Evolutionary conservation across 2,113 vertebrate genomes (phyloP), one percentile per base, ranked within the genome.

Genomic region (Hypanus sabinus): DNA sequence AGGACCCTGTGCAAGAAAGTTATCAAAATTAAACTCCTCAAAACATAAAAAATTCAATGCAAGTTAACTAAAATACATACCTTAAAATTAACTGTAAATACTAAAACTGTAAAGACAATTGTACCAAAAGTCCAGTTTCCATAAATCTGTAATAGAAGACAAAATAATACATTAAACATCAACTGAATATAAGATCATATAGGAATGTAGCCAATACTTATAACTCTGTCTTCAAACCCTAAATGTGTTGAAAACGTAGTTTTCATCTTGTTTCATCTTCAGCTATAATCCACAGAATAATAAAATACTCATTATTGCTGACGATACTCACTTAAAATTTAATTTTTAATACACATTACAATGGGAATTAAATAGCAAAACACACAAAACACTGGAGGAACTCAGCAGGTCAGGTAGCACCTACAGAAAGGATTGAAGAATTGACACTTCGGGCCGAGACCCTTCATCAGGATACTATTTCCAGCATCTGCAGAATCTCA

Each of bases 121-220:
- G 98, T 99, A 95, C 99, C 99, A 79, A 98, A 99, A 2, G 98
- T 98, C 99, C 98, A 99, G 94, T 99, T 99, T 38, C 99, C 99
- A 95, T 97, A 98, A 94, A 98, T 98, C 99, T 99, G 97, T 62
- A 97, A 96, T 96, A 96, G 57, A 97, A 11, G 94, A 95, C 38
- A 77, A 83, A 33, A 94, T 46, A 94, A 70, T 33, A 93, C 65
- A 71, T 95, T 95, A 24, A 10, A 87, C 75, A 96, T 94, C 95
- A 95, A 94, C 46, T 36, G 96, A 96, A 94, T 93, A 94, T 95
- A 27, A 76, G 55, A 20, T 18, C 18, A 5, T 8, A 36, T 8
- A 76, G 30, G 46, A 55, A 93, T 38, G 36, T 9, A 46, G 22
- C 27, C 22, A 75, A 46, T 60, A 24, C 36, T 46, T 60, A 46